A percentile compares a stretch with the other conserved stretches of the same genome.
These are phyloP conservation scores for Mechanitis mazaeus DNA, from an alignment of 2,888 invertebrate species.

Conservation along the genomic window DNA sequence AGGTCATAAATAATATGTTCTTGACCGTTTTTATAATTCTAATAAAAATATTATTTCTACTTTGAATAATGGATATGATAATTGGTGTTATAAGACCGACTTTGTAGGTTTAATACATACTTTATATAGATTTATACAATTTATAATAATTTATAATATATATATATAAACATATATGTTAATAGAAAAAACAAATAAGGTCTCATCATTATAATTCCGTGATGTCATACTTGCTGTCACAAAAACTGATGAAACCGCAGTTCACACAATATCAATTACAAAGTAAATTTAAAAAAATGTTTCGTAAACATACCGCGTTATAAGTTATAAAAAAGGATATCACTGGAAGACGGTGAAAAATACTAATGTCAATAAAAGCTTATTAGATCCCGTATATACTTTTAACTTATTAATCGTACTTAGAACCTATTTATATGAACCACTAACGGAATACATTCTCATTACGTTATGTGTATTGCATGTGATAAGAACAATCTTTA, in stretches of 20 bases:
- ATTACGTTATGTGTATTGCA: neutral
- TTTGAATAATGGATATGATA: slow-evolving; percentile 34
- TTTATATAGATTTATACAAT: neutral
- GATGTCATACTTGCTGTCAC: no score
- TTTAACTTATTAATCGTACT: slow-evolving; percentile 1
- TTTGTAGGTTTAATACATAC: slow-evolving; percentile 11
- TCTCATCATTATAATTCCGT: no score
- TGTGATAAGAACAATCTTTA: no score
- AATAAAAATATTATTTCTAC: slow-evolving; percentile 56
- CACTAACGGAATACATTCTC: neutral
- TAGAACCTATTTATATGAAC: slow-evolving; percentile 3
- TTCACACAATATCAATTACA: no score
- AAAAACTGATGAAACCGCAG: no score
- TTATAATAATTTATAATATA: neutral
- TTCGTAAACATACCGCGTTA: neutral
- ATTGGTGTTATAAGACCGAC: slow-evolving; percentile 35
- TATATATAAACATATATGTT: no score
- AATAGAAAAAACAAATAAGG: neutral
- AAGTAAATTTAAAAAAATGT: no score
- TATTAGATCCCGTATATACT: neutral
- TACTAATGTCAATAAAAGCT: neutral
- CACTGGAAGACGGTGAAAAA: slow-evolving; percentile 4
- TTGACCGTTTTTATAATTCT: slow-evolving; percentile 36
- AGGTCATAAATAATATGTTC: slow-evolving; percentile 39
- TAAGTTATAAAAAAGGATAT: neutral